Percentiles rank a stretch among this genome's conserved stretches.
phyloP scores from a whole-genome alignment of 2,888 invertebrate species.

The Poecilus cupreus region DNA sequence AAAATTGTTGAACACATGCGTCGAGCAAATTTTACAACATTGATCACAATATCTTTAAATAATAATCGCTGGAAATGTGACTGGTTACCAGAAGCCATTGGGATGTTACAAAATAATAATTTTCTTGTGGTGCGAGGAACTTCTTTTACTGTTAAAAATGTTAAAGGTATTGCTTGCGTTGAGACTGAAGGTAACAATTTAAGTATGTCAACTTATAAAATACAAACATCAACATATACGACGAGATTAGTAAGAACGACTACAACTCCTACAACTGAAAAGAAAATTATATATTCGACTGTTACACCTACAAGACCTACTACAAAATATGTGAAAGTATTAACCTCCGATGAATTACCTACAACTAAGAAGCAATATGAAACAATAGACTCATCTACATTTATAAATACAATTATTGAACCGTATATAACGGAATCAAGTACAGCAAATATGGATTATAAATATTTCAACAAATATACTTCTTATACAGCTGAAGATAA shows the following conservation, averaged over 20 bases:
- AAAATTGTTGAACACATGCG: slow-evolving; percentile 26
- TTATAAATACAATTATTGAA: neutral
- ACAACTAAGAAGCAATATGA: no score
- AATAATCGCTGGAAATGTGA: slow-evolving; percentile 59
- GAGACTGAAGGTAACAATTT: neutral
- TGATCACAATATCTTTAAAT: slow-evolving; percentile 14
- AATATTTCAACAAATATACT: neutral
- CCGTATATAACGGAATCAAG: neutral
- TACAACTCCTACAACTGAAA: no score
- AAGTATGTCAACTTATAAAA: no score
- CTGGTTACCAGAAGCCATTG: slow-evolving; percentile 41
- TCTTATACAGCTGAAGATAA: neutral
- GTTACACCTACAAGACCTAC: no score
- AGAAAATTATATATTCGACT: no score
- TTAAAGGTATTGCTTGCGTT: slow-evolving; percentile 13
- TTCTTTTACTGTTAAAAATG: neutral
- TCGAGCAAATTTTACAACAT: slow-evolving; percentile 14
- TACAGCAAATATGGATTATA: neutral
- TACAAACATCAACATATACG: no score
- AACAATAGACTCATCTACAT: neutral
- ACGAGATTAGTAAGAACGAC: no score
- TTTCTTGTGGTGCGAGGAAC: neutral
- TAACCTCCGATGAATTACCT: no score
- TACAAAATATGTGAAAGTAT: no score
- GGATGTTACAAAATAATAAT: slow-evolving; percentile 27